These are phyloP conservation scores for Ophion ellenae DNA, from an alignment of 2,888 invertebrate genomes.

Conservation along the genomic window DNA sequence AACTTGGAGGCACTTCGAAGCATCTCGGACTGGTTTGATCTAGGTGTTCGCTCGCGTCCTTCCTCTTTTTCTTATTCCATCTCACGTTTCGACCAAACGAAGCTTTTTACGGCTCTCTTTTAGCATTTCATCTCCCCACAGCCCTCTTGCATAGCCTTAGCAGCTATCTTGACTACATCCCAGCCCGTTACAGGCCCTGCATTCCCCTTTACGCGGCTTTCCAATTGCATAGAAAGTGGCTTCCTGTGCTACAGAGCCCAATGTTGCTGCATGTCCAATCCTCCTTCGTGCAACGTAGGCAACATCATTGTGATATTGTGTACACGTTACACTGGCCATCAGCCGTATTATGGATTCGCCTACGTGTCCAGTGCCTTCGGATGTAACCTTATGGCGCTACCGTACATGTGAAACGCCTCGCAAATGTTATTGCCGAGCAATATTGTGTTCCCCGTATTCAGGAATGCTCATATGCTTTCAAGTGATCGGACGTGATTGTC, in stretches of 20 bases:
- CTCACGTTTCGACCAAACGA: slow-evolving; percentile 39
- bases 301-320: slow-evolving; percentile 71
- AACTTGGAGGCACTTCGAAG: slow-evolving; percentile 49
- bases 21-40: slow-evolving; percentile 63
- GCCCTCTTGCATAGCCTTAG: slow-evolving; percentile 27
- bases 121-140: not conserved
- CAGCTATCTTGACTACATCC: slow-evolving; percentile 6
- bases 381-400: not conserved
- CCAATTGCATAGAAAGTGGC: not conserved
- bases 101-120: not conserved
- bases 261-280: slow-evolving; percentile 9
- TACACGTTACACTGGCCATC: slow-evolving; percentile 38
- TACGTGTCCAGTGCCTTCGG: not conserved
- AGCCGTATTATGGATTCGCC: not conserved
- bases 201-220: not conserved
- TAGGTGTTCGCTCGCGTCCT: slow-evolving; percentile 34
- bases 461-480: not conserved
- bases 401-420: not conserved
- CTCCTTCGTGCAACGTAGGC: slow-evolving; percentile 68
- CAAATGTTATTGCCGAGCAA: not conserved
- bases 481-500: not conserved
- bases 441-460: not conserved
- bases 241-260: not conserved
- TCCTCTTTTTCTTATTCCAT: slow-evolving; percentile 15
- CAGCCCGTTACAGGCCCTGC: not conserved